Conservation (phyloP, 2,113 vertebrate genomes). For the Thunnus thynnus region DNA sequence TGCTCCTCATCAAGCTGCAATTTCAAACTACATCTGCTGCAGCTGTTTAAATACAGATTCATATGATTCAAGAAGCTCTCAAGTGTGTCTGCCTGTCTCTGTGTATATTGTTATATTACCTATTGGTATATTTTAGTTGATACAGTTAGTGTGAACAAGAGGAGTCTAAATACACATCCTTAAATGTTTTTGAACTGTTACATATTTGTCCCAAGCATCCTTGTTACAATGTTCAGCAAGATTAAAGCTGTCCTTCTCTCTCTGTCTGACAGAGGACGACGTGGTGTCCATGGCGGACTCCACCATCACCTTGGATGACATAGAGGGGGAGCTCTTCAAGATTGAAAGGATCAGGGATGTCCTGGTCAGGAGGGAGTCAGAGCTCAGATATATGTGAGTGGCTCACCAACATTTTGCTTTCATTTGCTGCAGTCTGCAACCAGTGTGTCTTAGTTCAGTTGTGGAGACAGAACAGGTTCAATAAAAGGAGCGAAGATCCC, state of each 20-base stretch:
- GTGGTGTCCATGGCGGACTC: conserved; percentile 92
- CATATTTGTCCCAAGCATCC: background rate
- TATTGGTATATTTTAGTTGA: too few species aligned
- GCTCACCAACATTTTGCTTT: background rate
- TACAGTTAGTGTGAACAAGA: too few species aligned
- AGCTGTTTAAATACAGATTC: conserved; percentile 58
- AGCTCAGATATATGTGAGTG: conserved; percentile 92
- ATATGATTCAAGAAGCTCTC: background rate
- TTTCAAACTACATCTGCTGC: conserved; percentile 51
- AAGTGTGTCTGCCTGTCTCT: background rate
- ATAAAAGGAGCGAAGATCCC: too few species aligned
- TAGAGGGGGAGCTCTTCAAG: conserved; percentile 90
- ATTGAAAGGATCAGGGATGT: conserved; percentile 90
- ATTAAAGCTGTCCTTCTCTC: background rate
- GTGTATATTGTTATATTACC: too few species aligned
- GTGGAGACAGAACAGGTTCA: too few species aligned
- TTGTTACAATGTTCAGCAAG: background rate
- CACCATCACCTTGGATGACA: conserved; percentile 88
- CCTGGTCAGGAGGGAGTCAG: conserved; percentile 90
- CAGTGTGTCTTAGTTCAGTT: too few species aligned
- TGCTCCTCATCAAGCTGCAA: conserved; percentile 37
- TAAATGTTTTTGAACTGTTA: background rate
- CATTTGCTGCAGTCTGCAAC: background rate
- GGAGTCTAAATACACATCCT: background rate
- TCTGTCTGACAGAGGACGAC: conserved; percentile 80